Conservation (phyloP, 2,797 vertebrate genomes). For the Morelia viridis region DNA sequence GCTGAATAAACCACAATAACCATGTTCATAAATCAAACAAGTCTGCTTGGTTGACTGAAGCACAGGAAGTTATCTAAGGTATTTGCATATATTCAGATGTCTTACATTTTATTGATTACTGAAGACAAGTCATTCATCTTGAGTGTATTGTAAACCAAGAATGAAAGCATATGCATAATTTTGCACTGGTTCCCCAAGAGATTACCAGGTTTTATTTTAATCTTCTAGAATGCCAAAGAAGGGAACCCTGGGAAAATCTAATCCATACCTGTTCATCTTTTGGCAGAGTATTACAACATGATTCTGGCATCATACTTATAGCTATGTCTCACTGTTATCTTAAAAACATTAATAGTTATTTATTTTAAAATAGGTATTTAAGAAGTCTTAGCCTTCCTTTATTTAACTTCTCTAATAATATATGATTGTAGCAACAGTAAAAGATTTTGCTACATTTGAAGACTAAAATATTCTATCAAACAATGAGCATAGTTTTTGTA, state of each 20-base stretch:
- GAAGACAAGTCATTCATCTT: background rate
- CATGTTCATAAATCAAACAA: background rate
- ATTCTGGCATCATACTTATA: background rate
- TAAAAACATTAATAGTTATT: background rate
- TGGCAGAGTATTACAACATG: background rate
- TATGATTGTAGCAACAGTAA: conserved; percentile 33
- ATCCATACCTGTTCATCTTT: background rate
- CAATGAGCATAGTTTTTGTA: background rate
- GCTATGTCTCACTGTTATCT: background rate
- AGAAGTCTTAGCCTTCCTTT: conserved; percentile 33
- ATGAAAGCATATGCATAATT: background rate
- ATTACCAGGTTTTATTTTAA: background rate
- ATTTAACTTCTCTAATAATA: conserved; percentile 24
- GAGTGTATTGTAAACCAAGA: background rate
- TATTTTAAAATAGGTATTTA: conserved; percentile 23
- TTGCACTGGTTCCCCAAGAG: background rate
- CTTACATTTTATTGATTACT: background rate
- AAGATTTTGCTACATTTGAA: conserved; percentile 26
- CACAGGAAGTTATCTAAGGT: background rate
- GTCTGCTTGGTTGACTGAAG: background rate
- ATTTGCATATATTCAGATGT: background rate
- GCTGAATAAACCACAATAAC: background rate
- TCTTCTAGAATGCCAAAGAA: background rate
- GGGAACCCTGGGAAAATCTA: background rate
- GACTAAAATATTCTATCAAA: background rate